Percentiles rank a stretch among this genome's conserved stretches.
Conservation (phyloP, 2,113 vertebrate genomes). For the Eulemur macaco region DNA sequence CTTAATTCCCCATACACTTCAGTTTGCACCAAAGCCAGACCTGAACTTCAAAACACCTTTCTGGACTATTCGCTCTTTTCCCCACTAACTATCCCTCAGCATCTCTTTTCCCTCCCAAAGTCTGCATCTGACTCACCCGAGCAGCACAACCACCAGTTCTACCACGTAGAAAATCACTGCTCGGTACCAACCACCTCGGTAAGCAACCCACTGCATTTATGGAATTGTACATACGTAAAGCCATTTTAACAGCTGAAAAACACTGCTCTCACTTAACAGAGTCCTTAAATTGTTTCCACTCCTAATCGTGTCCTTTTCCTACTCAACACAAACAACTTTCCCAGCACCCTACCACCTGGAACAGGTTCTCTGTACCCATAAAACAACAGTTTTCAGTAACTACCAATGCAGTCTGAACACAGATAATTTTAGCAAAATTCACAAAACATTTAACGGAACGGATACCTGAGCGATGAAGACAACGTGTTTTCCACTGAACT, state of each 20-base stretch:
- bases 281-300: no score
- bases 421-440: accelerated
- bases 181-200: neutral
- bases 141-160: neutral
- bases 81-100: accelerated
- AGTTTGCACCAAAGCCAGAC: neutral
- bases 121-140: accelerated
- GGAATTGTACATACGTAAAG: accelerated
- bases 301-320: neutral
- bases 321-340: no score
- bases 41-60: neutral
- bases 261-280: neutral
- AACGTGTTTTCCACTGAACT: constrained; percentile 98
- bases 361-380: accelerated
- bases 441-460: neutral
- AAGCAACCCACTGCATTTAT: neutral
- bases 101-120: neutral
- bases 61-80: accelerated
- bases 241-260: no score
- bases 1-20: accelerated
- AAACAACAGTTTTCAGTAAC: accelerated
- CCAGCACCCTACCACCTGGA: neutral
- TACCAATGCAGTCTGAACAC: no score
- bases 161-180: accelerated
- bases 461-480: constrained; percentile 98